Evolutionary conservation across 2,888 invertebrate species (phyloP).

Genomic region (Thelaira solivaga): DNA sequence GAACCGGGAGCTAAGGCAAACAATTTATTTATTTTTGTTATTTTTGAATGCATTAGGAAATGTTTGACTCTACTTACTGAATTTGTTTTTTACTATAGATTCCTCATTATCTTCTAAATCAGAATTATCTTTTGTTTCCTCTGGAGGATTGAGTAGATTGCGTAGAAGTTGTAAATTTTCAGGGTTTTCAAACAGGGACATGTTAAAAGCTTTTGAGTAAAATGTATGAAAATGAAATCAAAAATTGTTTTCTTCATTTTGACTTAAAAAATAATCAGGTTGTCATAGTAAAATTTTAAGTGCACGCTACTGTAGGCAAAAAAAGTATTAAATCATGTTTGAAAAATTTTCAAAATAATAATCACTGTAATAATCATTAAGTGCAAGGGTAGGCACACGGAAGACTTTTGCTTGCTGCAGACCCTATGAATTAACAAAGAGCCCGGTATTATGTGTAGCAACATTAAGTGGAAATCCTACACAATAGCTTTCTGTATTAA

Average conservation of each 20-base stretch:
- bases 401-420: no score
- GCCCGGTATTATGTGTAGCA: no score
- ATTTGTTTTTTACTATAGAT: conserved; percentile 61
- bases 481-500: no score
- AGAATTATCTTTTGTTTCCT: conserved; percentile 68
- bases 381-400: no score
- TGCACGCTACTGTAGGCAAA: conserved; percentile 3
- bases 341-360: no score
- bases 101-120: conserved; percentile 71
- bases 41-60: background rate
- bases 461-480: no score
- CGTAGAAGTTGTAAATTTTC: conserved; percentile 70
- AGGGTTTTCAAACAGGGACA: conserved; percentile 74
- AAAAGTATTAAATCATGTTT: no score
- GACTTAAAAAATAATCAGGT: background rate
- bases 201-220: conserved; percentile 52
- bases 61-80: conserved; percentile 66
- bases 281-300: background rate
- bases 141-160: conserved; percentile 70
- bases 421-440: no score
- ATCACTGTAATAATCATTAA: no score
- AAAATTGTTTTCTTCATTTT: no score
- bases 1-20: conserved; percentile 76
- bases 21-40: background rate
- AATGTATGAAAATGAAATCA: background rate